These are phyloP conservation scores for Caenorhabditis macrosperma DNA, from an alignment of 2,888 invertebrate genomes.

Conservation along the genomic window DNA sequence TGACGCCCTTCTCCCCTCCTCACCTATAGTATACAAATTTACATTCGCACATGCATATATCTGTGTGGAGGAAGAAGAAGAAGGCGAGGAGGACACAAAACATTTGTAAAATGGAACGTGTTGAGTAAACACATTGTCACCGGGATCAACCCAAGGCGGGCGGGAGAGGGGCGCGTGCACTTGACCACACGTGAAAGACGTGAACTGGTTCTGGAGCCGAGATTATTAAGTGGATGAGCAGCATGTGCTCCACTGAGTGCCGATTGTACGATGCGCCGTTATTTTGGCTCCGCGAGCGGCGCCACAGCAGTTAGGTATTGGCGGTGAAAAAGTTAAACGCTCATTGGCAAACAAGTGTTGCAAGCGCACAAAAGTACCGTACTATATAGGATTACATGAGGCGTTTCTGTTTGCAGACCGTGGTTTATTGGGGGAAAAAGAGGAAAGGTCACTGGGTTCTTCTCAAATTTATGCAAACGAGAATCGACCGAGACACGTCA, in stretches of 20 bases:
- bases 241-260: background rate
- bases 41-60: slow-evolving; percentile 51
- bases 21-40: slow-evolving; percentile 51
- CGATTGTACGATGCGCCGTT: background rate
- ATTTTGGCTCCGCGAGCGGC: too few relatives aligned
- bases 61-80: slow-evolving; percentile 13
- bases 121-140: slow-evolving; percentile 34
- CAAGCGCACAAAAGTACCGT: background rate
- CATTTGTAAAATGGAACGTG: slow-evolving; percentile 54
- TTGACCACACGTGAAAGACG: slow-evolving; percentile 45
- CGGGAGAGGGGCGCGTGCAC: slow-evolving; percentile 14
- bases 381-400: slow-evolving; percentile 3
- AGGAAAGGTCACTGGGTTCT: background rate
- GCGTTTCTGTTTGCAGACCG: background rate
- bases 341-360: background rate
- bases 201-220: slow-evolving; percentile 38
- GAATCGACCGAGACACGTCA: background rate
- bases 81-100: slow-evolving; percentile 13
- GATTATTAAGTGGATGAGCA: background rate
- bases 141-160: slow-evolving; percentile 8
- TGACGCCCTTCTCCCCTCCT: slow-evolving; percentile 41
- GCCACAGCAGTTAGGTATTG: too few relatives aligned
- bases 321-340: background rate
- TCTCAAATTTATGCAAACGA: background rate
- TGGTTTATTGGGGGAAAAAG: background rate